Evolutionary conservation across 2,888 invertebrate genomes (phyloP).

Genomic region (Tortrix viridana): DNA sequence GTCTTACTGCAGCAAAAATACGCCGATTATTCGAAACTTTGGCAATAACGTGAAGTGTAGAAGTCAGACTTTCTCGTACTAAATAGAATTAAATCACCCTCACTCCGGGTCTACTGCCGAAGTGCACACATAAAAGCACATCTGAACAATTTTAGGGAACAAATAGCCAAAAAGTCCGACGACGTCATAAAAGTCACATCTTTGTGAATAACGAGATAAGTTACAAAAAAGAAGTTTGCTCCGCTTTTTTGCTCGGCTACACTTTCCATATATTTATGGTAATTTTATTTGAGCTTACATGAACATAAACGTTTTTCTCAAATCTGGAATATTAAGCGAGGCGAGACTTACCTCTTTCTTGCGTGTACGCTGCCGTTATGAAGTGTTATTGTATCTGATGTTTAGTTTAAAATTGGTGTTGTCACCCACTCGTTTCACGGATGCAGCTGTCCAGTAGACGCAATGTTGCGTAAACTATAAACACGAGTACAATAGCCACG

Average conservation of each 20-base stretch:
- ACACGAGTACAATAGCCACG: constrained; percentile 63
- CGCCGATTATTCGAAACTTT: background rate
- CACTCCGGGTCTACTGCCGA: constrained; percentile 42
- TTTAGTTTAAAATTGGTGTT: constrained; percentile 34
- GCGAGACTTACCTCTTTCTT: constrained; percentile 36
- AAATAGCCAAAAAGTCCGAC: constrained; percentile 72
- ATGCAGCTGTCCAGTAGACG: constrained; percentile 49
- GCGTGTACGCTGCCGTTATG: constrained; percentile 9
- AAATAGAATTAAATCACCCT: constrained; percentile 33
- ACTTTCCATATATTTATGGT: constrained; percentile 72
- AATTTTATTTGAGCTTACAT: constrained; percentile 69
- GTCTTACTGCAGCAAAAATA: background rate
- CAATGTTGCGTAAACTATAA: constrained; percentile 57
- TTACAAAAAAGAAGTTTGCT: constrained; percentile 69
- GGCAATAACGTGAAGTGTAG: constrained; percentile 1
- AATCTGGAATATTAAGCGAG: constrained; percentile 39
- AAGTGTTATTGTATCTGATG: constrained; percentile 22
- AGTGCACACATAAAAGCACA: constrained; percentile 56
- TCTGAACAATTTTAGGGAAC: constrained; percentile 64
- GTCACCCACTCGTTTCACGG: constrained; percentile 42
- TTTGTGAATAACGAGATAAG: constrained; percentile 76
- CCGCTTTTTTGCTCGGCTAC: constrained; percentile 65
- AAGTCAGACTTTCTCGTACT: constrained; percentile 15
- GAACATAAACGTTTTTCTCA: constrained; percentile 49
- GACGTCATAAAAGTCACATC: constrained; percentile 78